Evolutionary conservation across 2,888 invertebrate genomes (phyloP).

Genomic region (Chrysotoxum bicinctum): DNA sequence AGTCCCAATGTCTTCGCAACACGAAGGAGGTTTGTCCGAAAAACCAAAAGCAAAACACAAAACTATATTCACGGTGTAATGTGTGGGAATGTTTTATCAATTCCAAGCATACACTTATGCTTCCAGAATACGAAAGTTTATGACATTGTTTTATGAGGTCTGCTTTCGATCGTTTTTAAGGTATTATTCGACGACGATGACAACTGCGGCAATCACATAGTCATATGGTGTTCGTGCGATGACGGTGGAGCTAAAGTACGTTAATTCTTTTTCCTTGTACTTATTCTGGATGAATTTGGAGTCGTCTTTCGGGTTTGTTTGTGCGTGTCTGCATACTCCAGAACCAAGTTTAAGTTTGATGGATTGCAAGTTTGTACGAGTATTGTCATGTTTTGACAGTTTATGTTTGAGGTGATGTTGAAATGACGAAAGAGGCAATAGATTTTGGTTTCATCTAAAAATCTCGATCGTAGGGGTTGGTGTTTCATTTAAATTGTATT

Average conservation of each 20-base stretch:
- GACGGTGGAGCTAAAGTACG: not conserved
- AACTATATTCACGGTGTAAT: constrained; percentile 73
- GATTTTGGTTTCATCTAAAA: not conserved
- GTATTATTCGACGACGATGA: constrained; percentile 43
- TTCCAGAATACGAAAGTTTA: constrained; percentile 72
- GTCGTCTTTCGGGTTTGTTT: not conserved
- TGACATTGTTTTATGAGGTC: constrained; percentile 73
- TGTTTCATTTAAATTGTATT: not conserved
- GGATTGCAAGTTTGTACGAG: constrained; percentile 64
- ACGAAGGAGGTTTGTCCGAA: constrained; percentile 45
- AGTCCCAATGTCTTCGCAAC: not conserved
- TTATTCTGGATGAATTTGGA: constrained; percentile 51
- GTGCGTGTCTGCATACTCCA: not conserved
- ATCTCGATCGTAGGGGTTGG: not conserved
- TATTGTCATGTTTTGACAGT: constrained; percentile 17
- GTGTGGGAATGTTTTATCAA: constrained; percentile 78
- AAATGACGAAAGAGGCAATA: not conserved
- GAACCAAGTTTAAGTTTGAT: constrained; percentile 47
- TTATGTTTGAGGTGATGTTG: not conserved
- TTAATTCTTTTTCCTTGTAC: constrained; percentile 25
- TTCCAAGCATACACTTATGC: constrained; percentile 74
- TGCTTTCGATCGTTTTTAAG: constrained; percentile 66
- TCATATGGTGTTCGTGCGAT: constrained; percentile 41
- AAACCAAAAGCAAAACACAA: constrained; percentile 36
- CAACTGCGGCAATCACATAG: constrained; percentile 41